Evolutionary conservation across 2,797 vertebrate species (phyloP).

Genomic region (Chromis chromis): DNA sequence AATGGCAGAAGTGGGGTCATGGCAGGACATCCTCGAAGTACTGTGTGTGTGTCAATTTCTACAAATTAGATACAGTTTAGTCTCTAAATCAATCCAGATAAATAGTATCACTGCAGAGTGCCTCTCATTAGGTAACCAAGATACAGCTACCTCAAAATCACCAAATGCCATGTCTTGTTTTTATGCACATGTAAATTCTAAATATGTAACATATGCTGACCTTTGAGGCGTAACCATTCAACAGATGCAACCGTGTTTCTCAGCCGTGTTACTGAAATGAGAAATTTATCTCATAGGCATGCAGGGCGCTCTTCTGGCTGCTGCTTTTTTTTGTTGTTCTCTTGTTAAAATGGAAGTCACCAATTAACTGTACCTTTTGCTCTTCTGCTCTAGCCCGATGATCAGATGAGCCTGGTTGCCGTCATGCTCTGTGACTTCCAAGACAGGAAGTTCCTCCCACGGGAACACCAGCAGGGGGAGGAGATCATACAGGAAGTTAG

Average conservation of each 20-base stretch:
- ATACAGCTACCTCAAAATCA: conserved; percentile 3
- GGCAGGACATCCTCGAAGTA: conserved; percentile 45
- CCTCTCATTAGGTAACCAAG: conserved; percentile 20
- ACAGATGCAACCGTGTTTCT: conserved; percentile 2
- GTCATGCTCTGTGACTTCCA: conserved; percentile 93
- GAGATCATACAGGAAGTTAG: conserved; percentile 84
- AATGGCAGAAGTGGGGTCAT: conserved; percentile 45
- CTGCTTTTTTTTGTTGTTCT: background rate
- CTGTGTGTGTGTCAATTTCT: conserved; percentile 13
- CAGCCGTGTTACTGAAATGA: background rate
- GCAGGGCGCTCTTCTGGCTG: background rate
- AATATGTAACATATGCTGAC: background rate
- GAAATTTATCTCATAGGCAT: background rate
- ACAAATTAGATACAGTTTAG: conserved; percentile 24
- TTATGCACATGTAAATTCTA: conserved; percentile 6
- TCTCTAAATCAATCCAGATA: conserved; percentile 34
- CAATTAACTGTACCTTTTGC: conserved; percentile 24
- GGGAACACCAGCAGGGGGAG: conserved; percentile 68
- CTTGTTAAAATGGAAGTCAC: conserved; percentile 19
- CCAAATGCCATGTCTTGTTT: background rate
- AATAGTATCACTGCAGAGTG: conserved; percentile 22
- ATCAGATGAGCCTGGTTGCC: conserved; percentile 88
- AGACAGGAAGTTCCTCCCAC: conserved; percentile 88
- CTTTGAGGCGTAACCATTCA: conserved; percentile 5
- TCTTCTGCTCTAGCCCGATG: conserved; percentile 79